phyloP scores from a whole-genome alignment of 2,113 vertebrate species.

The Gymnobelideus leadbeateri region DNA sequence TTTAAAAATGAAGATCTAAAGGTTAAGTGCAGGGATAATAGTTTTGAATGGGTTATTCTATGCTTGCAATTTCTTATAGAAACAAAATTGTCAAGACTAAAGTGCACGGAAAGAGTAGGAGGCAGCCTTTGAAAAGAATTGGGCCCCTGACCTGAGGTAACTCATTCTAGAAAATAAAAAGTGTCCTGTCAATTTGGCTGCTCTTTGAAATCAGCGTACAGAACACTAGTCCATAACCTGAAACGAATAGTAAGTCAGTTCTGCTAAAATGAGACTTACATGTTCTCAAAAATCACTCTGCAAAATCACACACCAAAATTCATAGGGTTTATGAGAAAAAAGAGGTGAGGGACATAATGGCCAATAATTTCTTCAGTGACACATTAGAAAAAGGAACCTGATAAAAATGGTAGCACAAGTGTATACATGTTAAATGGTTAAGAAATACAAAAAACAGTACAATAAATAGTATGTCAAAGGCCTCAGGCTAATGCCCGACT shows the following conservation, averaged over 20 bases:
- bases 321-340: neutral
- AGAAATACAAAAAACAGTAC: neutral
- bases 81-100: slow-evolving; percentile 41
- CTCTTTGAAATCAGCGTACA: slow-evolving; percentile 8
- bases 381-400: neutral
- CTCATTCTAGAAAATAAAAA: neutral
- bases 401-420: neutral
- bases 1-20: slow-evolving; percentile 41
- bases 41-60: slow-evolving; percentile 39
- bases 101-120: neutral
- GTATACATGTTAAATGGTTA: neutral
- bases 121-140: slow-evolving; percentile 36
- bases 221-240: neutral
- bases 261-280: neutral
- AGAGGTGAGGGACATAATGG: neutral
- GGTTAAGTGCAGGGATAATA: slow-evolving; percentile 43
- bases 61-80: neutral
- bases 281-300: neutral
- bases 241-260: neutral
- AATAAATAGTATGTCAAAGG: neutral
- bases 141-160: neutral
- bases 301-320: neutral
- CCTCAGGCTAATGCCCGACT: neutral
- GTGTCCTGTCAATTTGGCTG: slow-evolving; percentile 16
- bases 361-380: neutral